Percentiles rank a stretch among this genome's conserved stretches.
These are phyloP conservation scores for Orussus abietinus DNA, from an alignment of 1,140 invertebrate genomes.

Conservation along the genomic window DNA sequence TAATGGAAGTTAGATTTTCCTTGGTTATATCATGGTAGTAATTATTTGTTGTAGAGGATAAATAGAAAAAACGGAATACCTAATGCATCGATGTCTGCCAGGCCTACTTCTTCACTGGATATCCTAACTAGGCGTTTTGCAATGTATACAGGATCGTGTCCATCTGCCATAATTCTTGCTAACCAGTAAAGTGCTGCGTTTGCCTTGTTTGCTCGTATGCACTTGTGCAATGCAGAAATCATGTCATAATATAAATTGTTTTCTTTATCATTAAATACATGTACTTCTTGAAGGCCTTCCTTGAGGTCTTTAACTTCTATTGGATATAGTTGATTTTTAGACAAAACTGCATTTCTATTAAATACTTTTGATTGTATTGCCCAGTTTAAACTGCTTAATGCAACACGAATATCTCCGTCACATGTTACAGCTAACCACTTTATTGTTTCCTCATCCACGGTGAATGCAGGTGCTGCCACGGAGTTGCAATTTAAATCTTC, in stretches of 20 bases:
- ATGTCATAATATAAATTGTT: constrained; percentile 86
- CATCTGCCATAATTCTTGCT: constrained; percentile 73
- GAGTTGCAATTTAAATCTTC: constrained; percentile 17
- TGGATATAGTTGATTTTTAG: constrained; percentile 27
- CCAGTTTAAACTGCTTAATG: constrained; percentile 72
- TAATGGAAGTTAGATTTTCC: too few relatives aligned
- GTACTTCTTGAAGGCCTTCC: constrained; percentile 61
- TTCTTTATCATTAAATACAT: constrained; percentile 72
- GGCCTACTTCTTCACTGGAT: constrained; percentile 71
- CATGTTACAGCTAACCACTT: constrained; percentile 69
- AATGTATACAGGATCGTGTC: constrained; percentile 81
- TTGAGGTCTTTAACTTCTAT: constrained; percentile 63
- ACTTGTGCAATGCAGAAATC: constrained; percentile 81
- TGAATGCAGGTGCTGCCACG: constrained; percentile 28
- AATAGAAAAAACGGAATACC: constrained; percentile 31
- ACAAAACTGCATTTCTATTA: constrained; percentile 25
- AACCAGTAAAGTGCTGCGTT: constrained; percentile 83
- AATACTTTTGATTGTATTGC: constrained; percentile 58
- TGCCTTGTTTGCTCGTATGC: constrained; percentile 75
- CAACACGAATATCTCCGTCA: constrained; percentile 79
- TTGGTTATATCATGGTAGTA: too few relatives aligned
- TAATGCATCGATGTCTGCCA: constrained; percentile 58
- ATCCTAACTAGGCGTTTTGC: constrained; percentile 71
- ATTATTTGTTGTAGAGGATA: not conserved
- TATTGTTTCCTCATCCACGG: constrained; percentile 63